Conservation (phyloP, 1,140 invertebrate genomes). For the Magallana ariakensis region DNA sequence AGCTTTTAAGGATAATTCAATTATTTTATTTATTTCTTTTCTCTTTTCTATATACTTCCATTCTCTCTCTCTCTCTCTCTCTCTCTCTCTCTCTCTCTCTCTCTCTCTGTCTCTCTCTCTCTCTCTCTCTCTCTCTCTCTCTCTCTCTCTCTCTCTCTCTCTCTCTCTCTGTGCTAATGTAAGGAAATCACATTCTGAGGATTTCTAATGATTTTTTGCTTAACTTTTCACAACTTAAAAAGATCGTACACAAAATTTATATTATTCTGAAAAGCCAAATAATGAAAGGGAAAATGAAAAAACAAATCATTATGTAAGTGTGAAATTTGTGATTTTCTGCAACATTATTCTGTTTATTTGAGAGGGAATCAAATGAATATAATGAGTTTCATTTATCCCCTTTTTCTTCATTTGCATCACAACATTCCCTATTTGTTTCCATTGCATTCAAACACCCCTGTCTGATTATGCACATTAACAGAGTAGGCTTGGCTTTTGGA, state of each 20-base stretch:
- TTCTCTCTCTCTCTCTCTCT: neutral
- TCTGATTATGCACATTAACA: conserved; percentile 3
- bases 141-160: too few relatives aligned
- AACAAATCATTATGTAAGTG: neutral
- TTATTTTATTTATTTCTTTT: neutral
- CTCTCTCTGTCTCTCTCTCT: too few relatives aligned
- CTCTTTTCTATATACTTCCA: neutral
- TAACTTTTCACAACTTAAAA: too few relatives aligned
- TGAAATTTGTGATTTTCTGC: neutral
- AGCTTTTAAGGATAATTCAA: neutral
- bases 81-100: too few relatives aligned
- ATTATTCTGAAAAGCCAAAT: too few relatives aligned
- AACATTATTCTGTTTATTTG: neutral
- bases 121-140: too few relatives aligned
- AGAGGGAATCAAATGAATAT: neutral
- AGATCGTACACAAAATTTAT: too few relatives aligned
- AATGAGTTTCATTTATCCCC: neutral
- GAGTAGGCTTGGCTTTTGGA: neutral
- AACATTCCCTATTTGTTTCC: neutral
- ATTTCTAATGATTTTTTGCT: too few relatives aligned
- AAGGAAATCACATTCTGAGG: too few relatives aligned
- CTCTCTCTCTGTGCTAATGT: too few relatives aligned
- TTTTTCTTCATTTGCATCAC: too few relatives aligned
- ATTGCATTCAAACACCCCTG: neutral
- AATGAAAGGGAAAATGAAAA: neutral